These are phyloP conservation scores for Perca flavescens DNA, from an alignment of 2,113 vertebrate genomes.

Conservation along the genomic window DNA sequence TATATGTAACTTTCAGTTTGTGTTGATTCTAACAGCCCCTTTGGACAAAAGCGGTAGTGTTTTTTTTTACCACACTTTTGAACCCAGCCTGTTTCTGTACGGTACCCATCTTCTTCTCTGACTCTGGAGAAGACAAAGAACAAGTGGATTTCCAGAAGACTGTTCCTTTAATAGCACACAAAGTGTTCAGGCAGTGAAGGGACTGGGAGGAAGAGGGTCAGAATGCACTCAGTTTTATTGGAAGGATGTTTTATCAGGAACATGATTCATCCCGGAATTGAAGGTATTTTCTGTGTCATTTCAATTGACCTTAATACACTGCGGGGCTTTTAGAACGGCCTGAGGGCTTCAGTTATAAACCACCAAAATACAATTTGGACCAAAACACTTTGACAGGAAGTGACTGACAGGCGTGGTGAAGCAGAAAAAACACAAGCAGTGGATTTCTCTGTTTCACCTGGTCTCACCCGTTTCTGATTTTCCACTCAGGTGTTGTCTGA, in stretches of 20 bases:
- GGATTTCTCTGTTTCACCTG: constrained; percentile 9
- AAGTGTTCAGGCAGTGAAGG: not conserved
- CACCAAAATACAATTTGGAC: constrained; percentile 51
- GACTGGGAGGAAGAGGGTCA: constrained; percentile 29
- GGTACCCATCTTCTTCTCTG: not conserved
- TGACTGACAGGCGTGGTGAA: constrained; percentile 26
- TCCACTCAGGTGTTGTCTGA: not conserved
- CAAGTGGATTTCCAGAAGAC: not conserved
- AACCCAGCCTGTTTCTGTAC: no score
- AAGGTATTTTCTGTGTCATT: constrained; percentile 63
- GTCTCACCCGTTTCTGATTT: not conserved
- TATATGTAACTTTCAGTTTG: no score
- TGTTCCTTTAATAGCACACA: constrained; percentile 33
- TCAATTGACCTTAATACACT: constrained; percentile 73
- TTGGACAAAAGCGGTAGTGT: no score
- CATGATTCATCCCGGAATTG: constrained; percentile 56
- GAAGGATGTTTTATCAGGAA: constrained; percentile 44
- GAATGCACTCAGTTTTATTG: constrained; percentile 70
- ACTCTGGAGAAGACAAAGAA: not conserved
- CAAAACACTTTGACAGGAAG: constrained; percentile 16
- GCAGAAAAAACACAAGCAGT: not conserved
- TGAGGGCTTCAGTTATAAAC: constrained; percentile 10
- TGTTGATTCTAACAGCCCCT: no score
- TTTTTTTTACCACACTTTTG: no score
- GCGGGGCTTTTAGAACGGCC: constrained; percentile 48